These are phyloP conservation scores for Hemichromis elongatus DNA, from an alignment of 2,113 vertebrate genomes.

Conservation along the genomic window DNA sequence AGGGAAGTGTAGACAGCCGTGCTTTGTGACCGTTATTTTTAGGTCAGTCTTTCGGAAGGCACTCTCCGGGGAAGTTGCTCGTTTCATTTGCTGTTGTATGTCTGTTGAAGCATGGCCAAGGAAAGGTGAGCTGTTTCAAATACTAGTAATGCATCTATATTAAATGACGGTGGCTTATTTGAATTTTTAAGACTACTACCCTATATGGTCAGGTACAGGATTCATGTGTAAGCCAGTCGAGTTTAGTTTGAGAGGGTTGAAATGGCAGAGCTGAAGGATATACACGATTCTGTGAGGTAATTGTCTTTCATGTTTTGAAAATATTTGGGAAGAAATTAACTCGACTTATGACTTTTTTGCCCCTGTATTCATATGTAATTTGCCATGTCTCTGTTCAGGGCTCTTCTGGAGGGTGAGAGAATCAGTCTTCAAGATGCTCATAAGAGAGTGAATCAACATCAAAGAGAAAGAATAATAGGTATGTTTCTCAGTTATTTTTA, in stretches of 20 bases:
- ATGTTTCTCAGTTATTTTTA: background rate
- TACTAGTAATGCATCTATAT: background rate
- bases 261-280: slow-evolving; percentile 62
- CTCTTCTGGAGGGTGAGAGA: slow-evolving; percentile 87
- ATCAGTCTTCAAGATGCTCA: slow-evolving; percentile 75
- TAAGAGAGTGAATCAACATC: slow-evolving; percentile 63
- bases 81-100: slow-evolving; percentile 8
- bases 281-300: slow-evolving; percentile 54
- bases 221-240: slow-evolving; percentile 23
- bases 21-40: slow-evolving; percentile 68
- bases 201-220: slow-evolving; percentile 32
- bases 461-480: slow-evolving; percentile 70
- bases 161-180: background rate
- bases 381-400: slow-evolving; percentile 68
- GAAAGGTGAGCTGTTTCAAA: slow-evolving; percentile 17
- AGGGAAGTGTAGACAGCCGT: slow-evolving; percentile 39
- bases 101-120: slow-evolving; percentile 28
- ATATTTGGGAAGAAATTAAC: background rate
- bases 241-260: slow-evolving; percentile 38
- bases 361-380: background rate
- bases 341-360: background rate
- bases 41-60: slow-evolving; percentile 57
- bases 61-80: slow-evolving; percentile 44
- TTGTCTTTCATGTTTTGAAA: background rate
- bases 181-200: slow-evolving; percentile 27